Base-by-base conservation (phyloP, 2,797 vertebrate species). In the Lepus oiostolus region DNA sequence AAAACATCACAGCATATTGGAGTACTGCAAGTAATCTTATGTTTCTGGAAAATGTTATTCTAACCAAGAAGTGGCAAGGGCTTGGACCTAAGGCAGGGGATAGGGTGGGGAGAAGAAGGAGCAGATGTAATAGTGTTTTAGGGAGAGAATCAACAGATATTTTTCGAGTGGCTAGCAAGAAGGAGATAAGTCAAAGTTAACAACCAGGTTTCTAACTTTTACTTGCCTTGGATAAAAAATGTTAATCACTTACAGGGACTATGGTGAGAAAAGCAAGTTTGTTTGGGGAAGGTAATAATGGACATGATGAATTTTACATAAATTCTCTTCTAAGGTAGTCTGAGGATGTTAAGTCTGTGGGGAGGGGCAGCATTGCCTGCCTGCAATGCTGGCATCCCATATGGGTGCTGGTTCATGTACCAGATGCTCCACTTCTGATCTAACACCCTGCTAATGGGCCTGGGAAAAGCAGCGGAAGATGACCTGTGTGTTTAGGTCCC, bases 261-360 rank as follows among this genome's bases (percentile, higher is more conserved):
- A 7, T 50, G 32, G 19, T 91, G 30, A 92, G 67, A 91, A 58
- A 26, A 80, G 30, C 28, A 75, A 13, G 7, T 79, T 95, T 72
- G 21, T 3, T 85, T 35, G 47, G 19, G 8, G 62, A 88, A 81
- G 8, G 50, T 83, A 50, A 82, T 82, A 88, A 62, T 72, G 22
- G n/a, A 71, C n/a, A 68, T 81, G 54, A 11, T 81, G 21, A 85
- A 47, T 85, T 94, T 91, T 93, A n/a, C 54, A 19, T 91, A 68
- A 62, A 62, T 88, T 54, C 26, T 82, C 42, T 88, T 76, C 13
- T 72, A 74, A 58, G 10, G 28, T 85, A 85, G 30, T 26, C 32
- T 91, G 35, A 32, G 14, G 8, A 67, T 26, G 52, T 83, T 32
- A 91, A 58, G 19, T 24, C 71, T 76, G 47, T 8, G 6, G 0